A percentile compares a stretch with the other conserved stretches of the same genome.
These are phyloP conservation scores for Drosophila putrida DNA, from an alignment of 2,888 invertebrate genomes.

Conservation along the genomic window DNA sequence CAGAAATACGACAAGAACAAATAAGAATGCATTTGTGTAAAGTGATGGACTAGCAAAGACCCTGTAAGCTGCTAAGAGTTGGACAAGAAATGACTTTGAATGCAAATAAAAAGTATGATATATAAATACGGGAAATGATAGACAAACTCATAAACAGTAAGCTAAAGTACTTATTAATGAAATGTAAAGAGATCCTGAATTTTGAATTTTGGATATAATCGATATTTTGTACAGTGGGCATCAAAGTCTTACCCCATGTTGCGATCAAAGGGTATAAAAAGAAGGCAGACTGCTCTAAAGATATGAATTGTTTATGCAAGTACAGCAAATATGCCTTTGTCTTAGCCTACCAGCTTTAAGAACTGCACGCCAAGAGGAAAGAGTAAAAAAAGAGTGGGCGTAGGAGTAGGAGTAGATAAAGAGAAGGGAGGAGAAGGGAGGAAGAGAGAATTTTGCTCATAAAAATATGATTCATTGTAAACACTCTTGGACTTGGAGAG, in stretches of 20 bases:
- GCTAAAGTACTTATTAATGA: no score
- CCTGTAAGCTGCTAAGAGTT: constrained; percentile 10
- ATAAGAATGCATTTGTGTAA: neutral
- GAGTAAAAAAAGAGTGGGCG: neutral
- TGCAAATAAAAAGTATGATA: no score
- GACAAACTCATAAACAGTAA: no score
- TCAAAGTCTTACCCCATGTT: neutral
- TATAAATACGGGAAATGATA: no score
- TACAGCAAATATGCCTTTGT: constrained; percentile 50
- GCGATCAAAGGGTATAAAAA: constrained; percentile 28
- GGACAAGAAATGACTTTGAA: no score
- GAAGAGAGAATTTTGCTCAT: constrained; percentile 25
- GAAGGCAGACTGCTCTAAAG: constrained; percentile 19
- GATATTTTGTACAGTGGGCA: no score
- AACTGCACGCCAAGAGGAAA: constrained; percentile 29
- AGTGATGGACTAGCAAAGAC: neutral
- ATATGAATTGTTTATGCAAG: constrained; percentile 47
- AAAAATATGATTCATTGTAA: constrained; percentile 75
- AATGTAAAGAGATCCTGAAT: no score
- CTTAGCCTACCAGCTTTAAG: constrained; percentile 39
- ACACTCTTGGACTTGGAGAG: constrained; percentile 49
- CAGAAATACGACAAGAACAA: constrained; percentile 24
- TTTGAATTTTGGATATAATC: no score
- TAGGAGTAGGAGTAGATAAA: neutral
- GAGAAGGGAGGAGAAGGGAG: constrained; percentile 3